Conservation (phyloP, 2,797 vertebrate species). For the Garrulus glandarius region DNA sequence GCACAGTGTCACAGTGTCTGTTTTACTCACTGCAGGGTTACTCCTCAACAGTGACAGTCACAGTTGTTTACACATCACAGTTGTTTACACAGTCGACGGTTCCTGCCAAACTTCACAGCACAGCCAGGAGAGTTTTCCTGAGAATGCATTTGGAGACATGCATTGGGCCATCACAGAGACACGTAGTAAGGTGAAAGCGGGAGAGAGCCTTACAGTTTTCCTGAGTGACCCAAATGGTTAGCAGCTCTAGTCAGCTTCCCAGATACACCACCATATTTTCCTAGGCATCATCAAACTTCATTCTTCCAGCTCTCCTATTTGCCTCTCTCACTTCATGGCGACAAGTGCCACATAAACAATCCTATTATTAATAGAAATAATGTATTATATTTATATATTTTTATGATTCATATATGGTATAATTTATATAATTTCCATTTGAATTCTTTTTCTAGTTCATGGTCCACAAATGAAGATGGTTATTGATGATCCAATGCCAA, state of each 20-base stretch:
- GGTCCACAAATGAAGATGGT: neutral
- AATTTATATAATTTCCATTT: neutral
- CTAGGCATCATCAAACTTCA: neutral
- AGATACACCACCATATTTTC: neutral
- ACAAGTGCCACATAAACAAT: neutral
- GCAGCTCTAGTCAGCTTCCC: neutral
- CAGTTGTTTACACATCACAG: fast-evolving
- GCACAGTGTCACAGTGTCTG: neutral
- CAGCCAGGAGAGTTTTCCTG: neutral
- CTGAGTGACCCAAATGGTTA: neutral
- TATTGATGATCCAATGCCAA: neutral
- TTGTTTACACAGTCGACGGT: fast-evolving
- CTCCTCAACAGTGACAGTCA: fast-evolving
- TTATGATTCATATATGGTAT: neutral
- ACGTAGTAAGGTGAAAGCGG: fast-evolving
- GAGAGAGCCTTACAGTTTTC: neutral
- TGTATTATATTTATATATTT: neutral
- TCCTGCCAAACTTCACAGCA: neutral
- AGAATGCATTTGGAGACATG: neutral
- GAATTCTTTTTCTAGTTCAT: neutral
- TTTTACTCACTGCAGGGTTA: neutral
- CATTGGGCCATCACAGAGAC: neutral
- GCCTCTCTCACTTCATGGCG: neutral
- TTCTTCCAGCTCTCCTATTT: neutral
- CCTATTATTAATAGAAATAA: neutral